Evolutionary conservation across 2,797 vertebrate genomes (phyloP).

Genomic region (Cercopithecus neglectus): DNA sequence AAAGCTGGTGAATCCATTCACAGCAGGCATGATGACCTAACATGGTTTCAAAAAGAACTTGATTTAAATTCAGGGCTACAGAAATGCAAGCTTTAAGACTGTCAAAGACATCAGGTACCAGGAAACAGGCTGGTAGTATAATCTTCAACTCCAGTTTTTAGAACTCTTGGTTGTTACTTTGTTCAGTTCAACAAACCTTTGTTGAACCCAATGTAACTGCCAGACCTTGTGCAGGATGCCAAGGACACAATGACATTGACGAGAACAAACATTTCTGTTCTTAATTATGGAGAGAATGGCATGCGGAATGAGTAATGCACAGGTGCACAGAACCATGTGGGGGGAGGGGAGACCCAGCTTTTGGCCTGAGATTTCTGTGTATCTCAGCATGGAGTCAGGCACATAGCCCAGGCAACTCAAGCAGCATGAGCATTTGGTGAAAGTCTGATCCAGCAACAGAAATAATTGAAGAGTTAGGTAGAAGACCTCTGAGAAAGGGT

Average conservation of each 20-base stretch:
- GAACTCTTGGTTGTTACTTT: not conserved
- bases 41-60: not conserved
- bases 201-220: not conserved
- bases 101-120: not conserved
- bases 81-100: not conserved
- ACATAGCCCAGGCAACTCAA: not conserved
- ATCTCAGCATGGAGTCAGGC: not conserved
- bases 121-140: not conserved
- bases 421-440: not conserved
- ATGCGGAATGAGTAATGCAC: constrained; percentile 20
- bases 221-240: constrained; percentile 10
- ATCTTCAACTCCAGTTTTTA: not conserved
- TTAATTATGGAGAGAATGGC: constrained; percentile 43
- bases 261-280: constrained; percentile 37
- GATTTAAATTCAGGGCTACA: constrained; percentile 30
- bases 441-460: not conserved
- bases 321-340: not conserved
- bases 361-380: not conserved
- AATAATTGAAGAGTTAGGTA: not conserved
- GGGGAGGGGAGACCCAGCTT: not conserved
- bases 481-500: not conserved
- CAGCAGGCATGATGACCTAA: not conserved
- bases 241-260: constrained; percentile 36
- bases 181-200: constrained; percentile 19
- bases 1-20: not conserved